These are phyloP conservation scores for Pluvianellus socialis DNA, from an alignment of 2,113 vertebrate genomes.

Conservation along the genomic window DNA sequence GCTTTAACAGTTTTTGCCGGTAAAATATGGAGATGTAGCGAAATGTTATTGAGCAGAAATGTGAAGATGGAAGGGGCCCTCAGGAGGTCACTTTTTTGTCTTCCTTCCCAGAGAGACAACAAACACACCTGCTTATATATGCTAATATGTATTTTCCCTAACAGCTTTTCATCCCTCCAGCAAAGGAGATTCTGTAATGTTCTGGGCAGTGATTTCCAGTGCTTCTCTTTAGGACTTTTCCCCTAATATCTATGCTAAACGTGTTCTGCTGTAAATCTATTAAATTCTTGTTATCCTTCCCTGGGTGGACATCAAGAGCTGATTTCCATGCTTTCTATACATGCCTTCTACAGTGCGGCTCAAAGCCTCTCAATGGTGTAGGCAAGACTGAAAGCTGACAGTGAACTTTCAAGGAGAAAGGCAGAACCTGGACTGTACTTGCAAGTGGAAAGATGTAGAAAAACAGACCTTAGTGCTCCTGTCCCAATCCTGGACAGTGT, in stretches of 20 bases:
- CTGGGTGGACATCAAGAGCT: not conserved
- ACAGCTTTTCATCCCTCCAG: not conserved
- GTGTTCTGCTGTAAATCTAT: not conserved
- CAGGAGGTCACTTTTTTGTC: not conserved
- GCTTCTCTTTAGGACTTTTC: not conserved
- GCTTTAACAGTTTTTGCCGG: not conserved
- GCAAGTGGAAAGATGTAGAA: not conserved
- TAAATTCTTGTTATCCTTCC: not conserved
- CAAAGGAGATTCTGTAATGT: not conserved
- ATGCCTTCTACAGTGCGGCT: not conserved
- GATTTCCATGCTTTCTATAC: not conserved
- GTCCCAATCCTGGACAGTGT: not conserved
- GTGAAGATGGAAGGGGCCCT: not conserved
- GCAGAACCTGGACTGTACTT: not conserved
- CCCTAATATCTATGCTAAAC: not conserved
- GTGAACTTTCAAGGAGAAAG: not conserved
- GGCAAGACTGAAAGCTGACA: not conserved
- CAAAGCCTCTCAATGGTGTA: not conserved
- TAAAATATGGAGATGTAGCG: accelerated
- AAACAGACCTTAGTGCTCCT: not conserved
- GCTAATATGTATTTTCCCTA: not conserved
- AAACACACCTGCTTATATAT: not conserved
- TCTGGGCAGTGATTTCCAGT: not conserved
- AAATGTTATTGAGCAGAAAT: not conserved
- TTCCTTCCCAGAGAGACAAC: not conserved